Conservation (phyloP, 2,888 invertebrate genomes). For the Halictus ligatus region DNA sequence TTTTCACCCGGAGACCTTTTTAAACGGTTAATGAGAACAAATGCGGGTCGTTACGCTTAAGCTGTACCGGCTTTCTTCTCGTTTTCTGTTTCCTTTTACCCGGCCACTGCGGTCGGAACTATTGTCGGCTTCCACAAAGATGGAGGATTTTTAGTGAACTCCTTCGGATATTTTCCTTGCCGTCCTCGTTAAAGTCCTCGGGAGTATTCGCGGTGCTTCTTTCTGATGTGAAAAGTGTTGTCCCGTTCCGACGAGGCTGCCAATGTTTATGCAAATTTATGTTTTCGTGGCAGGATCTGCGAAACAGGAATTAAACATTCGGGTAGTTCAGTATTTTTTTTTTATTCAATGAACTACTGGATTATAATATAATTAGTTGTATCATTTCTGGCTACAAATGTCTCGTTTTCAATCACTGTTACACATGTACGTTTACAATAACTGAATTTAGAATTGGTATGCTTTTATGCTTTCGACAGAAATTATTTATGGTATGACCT, state of each 20-base stretch:
- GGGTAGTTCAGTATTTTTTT: not conserved
- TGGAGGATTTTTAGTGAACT: constrained; percentile 12
- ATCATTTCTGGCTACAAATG: not conserved
- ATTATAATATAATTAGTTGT: not conserved
- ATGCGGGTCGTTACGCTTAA: constrained; percentile 32
- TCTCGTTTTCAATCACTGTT: no score
- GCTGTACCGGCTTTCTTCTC: not conserved
- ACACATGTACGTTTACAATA: no score
- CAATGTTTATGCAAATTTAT: not conserved
- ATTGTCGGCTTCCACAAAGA: constrained; percentile 7
- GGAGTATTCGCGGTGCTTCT: not conserved
- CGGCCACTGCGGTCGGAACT: not conserved
- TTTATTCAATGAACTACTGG: not conserved
- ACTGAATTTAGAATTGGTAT: no score
- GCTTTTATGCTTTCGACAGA: no score
- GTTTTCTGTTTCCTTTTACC: not conserved
- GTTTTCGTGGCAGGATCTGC: not conserved
- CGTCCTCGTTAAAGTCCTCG: not conserved
- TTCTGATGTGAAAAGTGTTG: not conserved
- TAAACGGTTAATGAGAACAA: constrained; percentile 52
- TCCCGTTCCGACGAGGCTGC: not conserved
- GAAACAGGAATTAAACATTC: not conserved
- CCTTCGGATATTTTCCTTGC: not conserved
- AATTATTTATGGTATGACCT: no score
- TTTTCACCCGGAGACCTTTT: constrained; percentile 36